phyloP scores from a whole-genome alignment of 2,113 vertebrate species.

The Corythoichthys intestinalis region DNA sequence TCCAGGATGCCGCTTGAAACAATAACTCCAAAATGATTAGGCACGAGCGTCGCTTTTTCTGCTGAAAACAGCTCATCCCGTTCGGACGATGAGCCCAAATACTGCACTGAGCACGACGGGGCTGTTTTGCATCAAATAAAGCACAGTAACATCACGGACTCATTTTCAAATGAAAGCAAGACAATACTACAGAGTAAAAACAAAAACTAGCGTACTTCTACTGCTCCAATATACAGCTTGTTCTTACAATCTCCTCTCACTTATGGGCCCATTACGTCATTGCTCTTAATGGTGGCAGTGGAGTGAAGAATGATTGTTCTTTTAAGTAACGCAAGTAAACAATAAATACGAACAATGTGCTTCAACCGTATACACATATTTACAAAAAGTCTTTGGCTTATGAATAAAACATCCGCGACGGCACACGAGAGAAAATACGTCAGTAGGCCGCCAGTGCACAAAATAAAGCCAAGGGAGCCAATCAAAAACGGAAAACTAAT shows the following conservation, averaged over 20 bases:
- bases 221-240: conserved; percentile 73
- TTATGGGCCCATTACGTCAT: conserved; percentile 12
- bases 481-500: conserved; percentile 6
- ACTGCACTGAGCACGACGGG: conserved; percentile 48
- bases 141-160: conserved; percentile 76
- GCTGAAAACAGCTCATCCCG: conserved; percentile 45
- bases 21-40: conserved; percentile 49
- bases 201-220: conserved; percentile 72
- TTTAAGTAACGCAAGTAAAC: conserved; percentile 94
- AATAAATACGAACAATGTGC: conserved; percentile 99
- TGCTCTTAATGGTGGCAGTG: conserved; percentile 58
- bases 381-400: conserved; percentile 99
- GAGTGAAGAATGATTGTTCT: conserved; percentile 83
- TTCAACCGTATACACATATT: conserved; percentile 99
- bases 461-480: conserved; percentile 44
- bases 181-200: conserved; percentile 77
- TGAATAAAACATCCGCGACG: conserved; percentile 86
- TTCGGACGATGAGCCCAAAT: conserved; percentile 34
- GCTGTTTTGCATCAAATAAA: conserved; percentile 69
- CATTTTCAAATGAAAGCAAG: conserved; percentile 78
- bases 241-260: conserved; percentile 49
- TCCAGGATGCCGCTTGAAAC: conserved; percentile 44
- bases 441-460: conserved; percentile 88
- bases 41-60: conserved; percentile 52
- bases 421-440: conserved; percentile 77